Percentiles rank a stretch among this genome's conserved stretches.
Conservation (phyloP, 2,797 vertebrate genomes). For the Scomberomorus guttatus region DNA sequence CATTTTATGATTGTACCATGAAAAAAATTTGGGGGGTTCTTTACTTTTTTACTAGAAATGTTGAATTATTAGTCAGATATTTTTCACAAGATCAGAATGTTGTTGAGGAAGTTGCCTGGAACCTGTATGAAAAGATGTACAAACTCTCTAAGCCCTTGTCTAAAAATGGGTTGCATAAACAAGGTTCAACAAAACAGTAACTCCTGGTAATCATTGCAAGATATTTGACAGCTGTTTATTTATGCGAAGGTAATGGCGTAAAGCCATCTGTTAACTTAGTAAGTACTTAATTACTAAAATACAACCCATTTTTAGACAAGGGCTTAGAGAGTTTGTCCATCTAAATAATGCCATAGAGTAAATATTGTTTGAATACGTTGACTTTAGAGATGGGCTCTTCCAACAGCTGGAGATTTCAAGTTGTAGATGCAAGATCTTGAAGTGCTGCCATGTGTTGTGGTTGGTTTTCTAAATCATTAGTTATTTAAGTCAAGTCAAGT, state of each 20-base stretch:
- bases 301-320: conserved; percentile 32
- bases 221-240: conserved; percentile 40
- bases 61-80: background rate
- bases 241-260: conserved; percentile 16
- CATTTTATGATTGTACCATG: conserved; percentile 21
- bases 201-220: conserved; percentile 13
- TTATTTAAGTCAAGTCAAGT: conserved; percentile 27
- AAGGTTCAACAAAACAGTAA: conserved; percentile 31
- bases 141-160: conserved; percentile 21
- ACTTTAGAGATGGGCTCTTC: background rate
- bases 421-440: conserved; percentile 42
- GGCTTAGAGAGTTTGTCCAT: background rate
- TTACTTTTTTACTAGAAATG: background rate
- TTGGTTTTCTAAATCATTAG: conserved; percentile 47
- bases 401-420: conserved; percentile 39
- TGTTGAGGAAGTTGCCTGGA: background rate
- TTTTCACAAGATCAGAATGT: conserved; percentile 13
- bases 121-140: conserved; percentile 9
- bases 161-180: conserved; percentile 25
- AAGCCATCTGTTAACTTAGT: conserved; percentile 29
- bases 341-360: conserved; percentile 32
- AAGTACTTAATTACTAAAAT: conserved; percentile 18
- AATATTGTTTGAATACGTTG: conserved; percentile 34
- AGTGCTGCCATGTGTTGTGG: conserved; percentile 55
- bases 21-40: background rate